Conservation (phyloP, 2,888 invertebrate genomes). For the Eudemis profundana region DNA sequence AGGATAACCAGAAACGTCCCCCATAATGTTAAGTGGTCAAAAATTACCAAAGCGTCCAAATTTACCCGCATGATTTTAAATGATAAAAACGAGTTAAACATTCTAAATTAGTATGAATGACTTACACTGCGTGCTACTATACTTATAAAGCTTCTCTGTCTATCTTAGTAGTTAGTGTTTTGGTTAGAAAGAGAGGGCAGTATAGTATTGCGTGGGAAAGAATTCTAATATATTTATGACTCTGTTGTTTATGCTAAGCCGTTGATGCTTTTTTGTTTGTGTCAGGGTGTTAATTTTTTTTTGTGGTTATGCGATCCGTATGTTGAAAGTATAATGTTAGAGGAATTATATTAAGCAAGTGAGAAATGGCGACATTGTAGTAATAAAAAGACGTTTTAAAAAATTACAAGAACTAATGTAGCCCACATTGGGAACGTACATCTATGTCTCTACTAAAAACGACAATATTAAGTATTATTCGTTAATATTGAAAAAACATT, state of each 20-base stretch:
- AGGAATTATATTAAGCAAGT: neutral
- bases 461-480: too few species aligned
- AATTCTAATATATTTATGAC: slow-evolving; percentile 55
- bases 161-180: slow-evolving; percentile 32
- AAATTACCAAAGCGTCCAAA: slow-evolving; percentile 29
- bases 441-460: too few species aligned
- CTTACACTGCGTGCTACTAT: slow-evolving; percentile 46
- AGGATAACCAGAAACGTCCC: slow-evolving; percentile 21
- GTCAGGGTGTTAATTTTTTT: slow-evolving; percentile 31
- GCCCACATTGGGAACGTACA: too few species aligned
- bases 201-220: slow-evolving; percentile 60
- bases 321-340: slow-evolving; percentile 1
- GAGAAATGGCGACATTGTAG: neutral
- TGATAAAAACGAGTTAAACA: slow-evolving; percentile 57
- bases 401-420: too few species aligned
- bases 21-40: slow-evolving; percentile 40
- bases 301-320: slow-evolving; percentile 21
- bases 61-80: slow-evolving; percentile 58
- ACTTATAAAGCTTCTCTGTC: slow-evolving; percentile 46
- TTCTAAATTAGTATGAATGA: slow-evolving; percentile 63
- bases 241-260: slow-evolving; percentile 56
- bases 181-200: slow-evolving; percentile 51
- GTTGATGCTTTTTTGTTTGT: slow-evolving; percentile 40
- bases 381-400: too few species aligned
- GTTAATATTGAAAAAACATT: too few species aligned